Conservation (phyloP, 2,888 invertebrate genomes). For the Linnaemya tessellans region DNA sequence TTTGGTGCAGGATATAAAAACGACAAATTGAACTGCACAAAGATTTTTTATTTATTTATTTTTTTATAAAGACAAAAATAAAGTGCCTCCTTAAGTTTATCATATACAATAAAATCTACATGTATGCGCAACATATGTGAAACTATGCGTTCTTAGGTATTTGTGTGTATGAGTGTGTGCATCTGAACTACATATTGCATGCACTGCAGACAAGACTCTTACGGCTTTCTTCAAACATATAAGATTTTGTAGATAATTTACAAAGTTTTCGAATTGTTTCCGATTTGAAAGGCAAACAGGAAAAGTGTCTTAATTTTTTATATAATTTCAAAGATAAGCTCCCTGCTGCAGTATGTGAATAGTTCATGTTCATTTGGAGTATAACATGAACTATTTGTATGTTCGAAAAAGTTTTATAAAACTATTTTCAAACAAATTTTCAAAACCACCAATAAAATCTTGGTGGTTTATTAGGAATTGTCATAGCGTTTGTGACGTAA, state of each 20-base stretch:
- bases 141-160: no score
- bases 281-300: slow-evolving; percentile 53
- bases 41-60: no score
- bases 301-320: slow-evolving; percentile 60
- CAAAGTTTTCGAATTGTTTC: slow-evolving; percentile 62
- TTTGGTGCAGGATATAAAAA: no score
- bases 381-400: slow-evolving; percentile 6
- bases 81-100: no score
- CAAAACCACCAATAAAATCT: neutral
- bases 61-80: no score
- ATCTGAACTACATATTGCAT: slow-evolving; percentile 13
- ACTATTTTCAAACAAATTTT: neutral
- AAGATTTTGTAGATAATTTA: slow-evolving; percentile 61
- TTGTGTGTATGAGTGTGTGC: neutral
- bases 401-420: slow-evolving; percentile 20
- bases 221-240: slow-evolving; percentile 50
- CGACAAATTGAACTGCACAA: no score
- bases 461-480: neutral
- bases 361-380: neutral
- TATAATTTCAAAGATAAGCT: slow-evolving; percentile 35
- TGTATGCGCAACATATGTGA: neutral
- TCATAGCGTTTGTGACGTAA: neutral
- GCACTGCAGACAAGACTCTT: slow-evolving; percentile 40
- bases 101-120: neutral
- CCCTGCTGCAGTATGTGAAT: neutral